Conservation (phyloP, 2,113 vertebrate species). For the Chaetodon trifascialis region DNA sequence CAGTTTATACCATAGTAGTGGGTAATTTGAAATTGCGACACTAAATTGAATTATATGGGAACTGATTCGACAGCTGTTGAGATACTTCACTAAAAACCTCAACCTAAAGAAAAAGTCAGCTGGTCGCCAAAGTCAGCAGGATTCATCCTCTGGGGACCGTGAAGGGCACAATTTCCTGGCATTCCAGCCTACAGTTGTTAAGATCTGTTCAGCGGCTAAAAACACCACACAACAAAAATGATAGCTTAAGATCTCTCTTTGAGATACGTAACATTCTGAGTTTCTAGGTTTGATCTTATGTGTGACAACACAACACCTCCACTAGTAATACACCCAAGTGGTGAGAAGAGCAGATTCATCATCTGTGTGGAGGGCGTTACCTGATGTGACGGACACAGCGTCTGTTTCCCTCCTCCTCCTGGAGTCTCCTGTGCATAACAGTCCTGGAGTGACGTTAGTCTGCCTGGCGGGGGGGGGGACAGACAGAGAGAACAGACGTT, state of each 20-base stretch:
- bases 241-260: neutral
- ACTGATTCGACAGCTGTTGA: neutral
- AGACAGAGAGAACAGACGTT: neutral
- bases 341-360: neutral
- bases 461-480: conserved; percentile 60
- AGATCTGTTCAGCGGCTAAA: neutral
- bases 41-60: neutral
- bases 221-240: neutral
- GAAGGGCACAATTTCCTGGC: neutral
- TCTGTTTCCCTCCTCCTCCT: conserved; percentile 77
- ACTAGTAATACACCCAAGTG: neutral
- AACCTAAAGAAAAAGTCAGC: neutral
- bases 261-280: neutral
- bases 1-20: neutral
- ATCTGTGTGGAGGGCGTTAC: conserved; percentile 57
- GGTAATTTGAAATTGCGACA: neutral
- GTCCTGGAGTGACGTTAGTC: conserved; percentile 67
- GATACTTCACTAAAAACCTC: neutral
- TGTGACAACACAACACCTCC: neutral
- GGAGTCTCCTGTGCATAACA: conserved; percentile 70
- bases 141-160: neutral
- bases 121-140: neutral
- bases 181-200: neutral
- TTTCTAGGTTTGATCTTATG: neutral
- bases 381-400: conserved; percentile 69